Conservation (phyloP, 2,113 vertebrate species). For the Rhinolophus ferrumequinum region DNA sequence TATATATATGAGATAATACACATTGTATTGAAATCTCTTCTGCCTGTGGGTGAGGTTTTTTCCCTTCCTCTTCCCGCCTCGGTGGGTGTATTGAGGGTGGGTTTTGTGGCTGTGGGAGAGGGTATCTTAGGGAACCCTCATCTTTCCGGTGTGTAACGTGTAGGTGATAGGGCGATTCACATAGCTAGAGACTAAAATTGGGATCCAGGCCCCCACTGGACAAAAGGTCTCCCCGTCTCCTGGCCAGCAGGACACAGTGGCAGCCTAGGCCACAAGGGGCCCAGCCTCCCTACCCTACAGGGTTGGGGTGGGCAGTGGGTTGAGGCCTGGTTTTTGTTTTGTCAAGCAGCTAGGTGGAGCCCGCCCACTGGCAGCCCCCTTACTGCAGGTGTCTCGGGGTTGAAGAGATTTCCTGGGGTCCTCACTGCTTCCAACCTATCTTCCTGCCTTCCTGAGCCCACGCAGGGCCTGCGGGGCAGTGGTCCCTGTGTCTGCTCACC, state of each 20-base stretch:
- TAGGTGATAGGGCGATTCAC: neutral
- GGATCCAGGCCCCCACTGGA: neutral
- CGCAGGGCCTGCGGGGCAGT: neutral
- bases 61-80: neutral
- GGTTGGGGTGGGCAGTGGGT: neutral
- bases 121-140: neutral
- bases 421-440: neutral
- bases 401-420: neutral
- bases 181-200: neutral
- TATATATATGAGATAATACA: conserved; percentile 86
- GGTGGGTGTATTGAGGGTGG: fast-evolving
- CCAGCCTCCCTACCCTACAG: neutral
- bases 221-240: neutral
- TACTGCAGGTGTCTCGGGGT: neutral
- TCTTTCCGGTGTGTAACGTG: neutral
- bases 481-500: neutral
- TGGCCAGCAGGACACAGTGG: neutral
- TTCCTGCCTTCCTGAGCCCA: neutral
- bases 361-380: neutral
- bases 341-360: no score
- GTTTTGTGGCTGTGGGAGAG: neutral
- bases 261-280: neutral
- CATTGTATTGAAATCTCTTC: conserved; percentile 84
- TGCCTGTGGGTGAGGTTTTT: conserved; percentile 65
- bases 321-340: fast-evolving